Conservation (phyloP, 2,797 vertebrate species). For the Pagetopsis macropterus region DNA sequence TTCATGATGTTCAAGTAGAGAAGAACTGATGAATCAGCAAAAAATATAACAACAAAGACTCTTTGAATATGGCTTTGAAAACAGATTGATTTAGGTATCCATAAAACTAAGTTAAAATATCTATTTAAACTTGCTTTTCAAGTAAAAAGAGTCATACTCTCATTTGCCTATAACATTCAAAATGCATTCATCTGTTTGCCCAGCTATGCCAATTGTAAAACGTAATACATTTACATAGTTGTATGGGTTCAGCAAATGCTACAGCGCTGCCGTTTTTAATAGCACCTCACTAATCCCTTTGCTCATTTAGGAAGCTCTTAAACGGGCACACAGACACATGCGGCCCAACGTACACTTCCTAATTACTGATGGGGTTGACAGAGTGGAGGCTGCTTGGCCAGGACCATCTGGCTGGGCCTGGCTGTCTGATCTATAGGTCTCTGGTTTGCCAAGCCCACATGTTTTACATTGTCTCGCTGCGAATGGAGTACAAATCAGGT, state of each 20-base stretch:
- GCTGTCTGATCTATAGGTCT: constrained; percentile 61
- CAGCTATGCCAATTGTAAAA: not conserved
- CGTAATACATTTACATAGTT: not conserved
- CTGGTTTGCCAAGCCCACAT: constrained; percentile 58
- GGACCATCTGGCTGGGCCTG: constrained; percentile 63
- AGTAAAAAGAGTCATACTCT: not conserved
- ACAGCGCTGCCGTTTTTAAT: constrained; percentile 16
- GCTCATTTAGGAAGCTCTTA: constrained; percentile 53
- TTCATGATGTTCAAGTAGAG: constrained; percentile 6
- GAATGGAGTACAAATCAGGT: constrained; percentile 9
- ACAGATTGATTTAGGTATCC: not conserved
- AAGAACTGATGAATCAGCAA: constrained; percentile 4
- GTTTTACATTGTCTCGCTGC: constrained; percentile 56
- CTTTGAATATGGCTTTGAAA: not conserved
- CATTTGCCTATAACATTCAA: constrained; percentile 2
- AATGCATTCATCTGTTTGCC: not conserved
- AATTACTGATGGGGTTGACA: constrained; percentile 66
- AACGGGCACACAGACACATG: constrained; percentile 46
- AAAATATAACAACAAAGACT: constrained; percentile 10
- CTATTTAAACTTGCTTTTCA: not conserved
- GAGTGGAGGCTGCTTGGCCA: constrained; percentile 47
- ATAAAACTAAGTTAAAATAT: not conserved
- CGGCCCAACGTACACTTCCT: constrained; percentile 60
- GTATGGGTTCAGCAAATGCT: constrained; percentile 13
- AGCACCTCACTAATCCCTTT: constrained; percentile 35